Base-by-base conservation (phyloP, 2,888 invertebrate genomes). In the Homarus gammarus region DNA sequence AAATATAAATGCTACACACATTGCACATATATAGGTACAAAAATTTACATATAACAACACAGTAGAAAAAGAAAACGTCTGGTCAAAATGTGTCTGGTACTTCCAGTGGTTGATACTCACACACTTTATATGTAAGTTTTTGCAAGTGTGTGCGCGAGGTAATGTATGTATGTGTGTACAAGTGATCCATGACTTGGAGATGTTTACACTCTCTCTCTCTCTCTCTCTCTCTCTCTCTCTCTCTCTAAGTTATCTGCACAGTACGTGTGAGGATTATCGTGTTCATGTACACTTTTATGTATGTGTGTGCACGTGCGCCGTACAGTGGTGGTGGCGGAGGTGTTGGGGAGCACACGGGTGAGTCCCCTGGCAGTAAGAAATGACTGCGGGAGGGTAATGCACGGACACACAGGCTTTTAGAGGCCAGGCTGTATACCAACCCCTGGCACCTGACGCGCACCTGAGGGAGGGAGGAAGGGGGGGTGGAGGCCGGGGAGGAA, bases 11-110 rank as follows among this genome's bases (percentile, higher is more conserved):
- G n/a, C n/a, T 68, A 68, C n/a, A 68, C 2, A 68, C n/a, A 68
- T 68, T 31, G 70, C 31, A 70, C 31, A 70, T 70, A 70, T 70
- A 70, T 70, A 70, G 22, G 6, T 70, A 27, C 70, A 27, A n/a
- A 27, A n/a, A 27, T 70, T 2, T 70, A 27, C 27, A 70, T 70
- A 70, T 70, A 70, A 27, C 22, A 27, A 44, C 44, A 44, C 44
- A 8, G 44, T 44, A 8, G 44, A 44, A 44, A 5, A 8, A 44
- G n/a, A n/a, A n/a, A n/a, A n/a, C n/a, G n/a, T n/a, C n/a, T n/a
- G n/a, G n/a, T n/a, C n/a, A n/a, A n/a, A n/a, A n/a, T n/a, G n/a
- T n/a, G n/a, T n/a, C n/a, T n/a, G n/a, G n/a, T n/a, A 44, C 44
- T 44, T 8, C 44, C 5, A 12, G 44, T 44, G 44, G 44, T 8